Evolutionary conservation across 2,113 vertebrate species (phyloP), one percentile per base, ranked within the genome.

Genomic region (Taurulus bubalis): DNA sequence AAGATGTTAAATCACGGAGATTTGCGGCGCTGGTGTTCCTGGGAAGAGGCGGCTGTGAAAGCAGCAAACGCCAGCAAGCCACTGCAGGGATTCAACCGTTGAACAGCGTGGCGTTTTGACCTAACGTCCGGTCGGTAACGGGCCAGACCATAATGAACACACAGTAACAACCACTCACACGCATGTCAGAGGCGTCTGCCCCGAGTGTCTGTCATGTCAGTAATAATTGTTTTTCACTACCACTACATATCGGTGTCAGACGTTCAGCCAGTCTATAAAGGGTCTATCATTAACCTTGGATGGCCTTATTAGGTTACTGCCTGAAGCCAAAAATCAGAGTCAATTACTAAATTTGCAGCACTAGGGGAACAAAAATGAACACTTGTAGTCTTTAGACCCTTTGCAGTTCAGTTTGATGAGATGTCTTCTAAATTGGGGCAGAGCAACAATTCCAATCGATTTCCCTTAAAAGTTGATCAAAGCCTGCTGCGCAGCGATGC

Each of bases 251-350:
- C 83, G 88, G 91, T 94, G 93, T 93, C 93, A 94, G 91, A 93
- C 85, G 67, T 89, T 90, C 80, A 94, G 89, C 90, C 90, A 89
- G 90, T 93, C 94, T 95, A 95, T 95, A 94, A 95, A 94, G 93
- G 92, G 91, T 91, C 93, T 94, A 87, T 95, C 93, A 95, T 95
- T 96, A 96, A 94, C 95, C 93, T 95, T 94, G 92, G 90, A 88
- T 90, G 91, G 92, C 91, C 94, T 94, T 96, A 95, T 94, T 95
- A 95, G 95, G 94, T 95, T 95, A 95, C 60, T 84, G 95, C 95
- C 95, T 91, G 88, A 77, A 93, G 95, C 90, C 82, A 85, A 94
- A 89, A 90, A 85, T 89, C 90, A 69, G 86, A 96, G 91, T 95
- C 95, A 95, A 94, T 95, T 95, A 96, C 90, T 89, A 90, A 85